Evolutionary conservation across 1,140 invertebrate genomes (phyloP).

Genomic region (Euwallacea similis): DNA sequence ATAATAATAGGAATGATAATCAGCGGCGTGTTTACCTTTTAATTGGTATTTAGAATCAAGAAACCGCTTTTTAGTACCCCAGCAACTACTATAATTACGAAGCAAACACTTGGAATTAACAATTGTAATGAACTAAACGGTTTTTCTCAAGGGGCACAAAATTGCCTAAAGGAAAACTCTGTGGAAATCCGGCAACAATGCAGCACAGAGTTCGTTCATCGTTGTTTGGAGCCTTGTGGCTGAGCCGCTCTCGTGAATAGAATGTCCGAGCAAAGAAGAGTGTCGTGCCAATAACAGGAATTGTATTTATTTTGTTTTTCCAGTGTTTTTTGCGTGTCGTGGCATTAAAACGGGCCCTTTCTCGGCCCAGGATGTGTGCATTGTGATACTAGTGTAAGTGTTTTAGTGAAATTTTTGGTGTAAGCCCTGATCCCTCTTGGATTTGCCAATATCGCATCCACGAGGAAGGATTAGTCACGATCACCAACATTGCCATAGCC

Average conservation of each 20-base stretch:
- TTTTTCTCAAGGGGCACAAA: background rate
- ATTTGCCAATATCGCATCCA: conserved; percentile 25
- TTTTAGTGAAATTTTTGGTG: conserved; percentile 26
- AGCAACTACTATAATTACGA: background rate
- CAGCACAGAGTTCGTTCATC: conserved; percentile 14
- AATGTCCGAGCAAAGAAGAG: conserved; percentile 34
- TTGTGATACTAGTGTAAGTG: conserved; percentile 36
- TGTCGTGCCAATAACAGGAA: conserved; percentile 31
- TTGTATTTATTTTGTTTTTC: conserved; percentile 29
- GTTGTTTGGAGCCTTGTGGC: conserved; percentile 37
- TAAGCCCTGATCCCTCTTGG: conserved; percentile 13
- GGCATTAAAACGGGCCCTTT: conserved; percentile 1
- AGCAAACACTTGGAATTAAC: background rate
- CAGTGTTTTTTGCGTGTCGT: conserved; percentile 32
- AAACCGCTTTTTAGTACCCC: background rate
- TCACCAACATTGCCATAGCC: conserved; percentile 6
- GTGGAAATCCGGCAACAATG: conserved; percentile 23
- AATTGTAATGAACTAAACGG: background rate
- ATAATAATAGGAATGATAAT: too few species aligned
- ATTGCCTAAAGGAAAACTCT: background rate
- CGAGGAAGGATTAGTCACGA: conserved; percentile 4
- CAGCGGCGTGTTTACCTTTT: background rate
- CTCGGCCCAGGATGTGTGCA: conserved; percentile 29
- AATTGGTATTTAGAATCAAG: background rate
- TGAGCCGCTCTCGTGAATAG: conserved; percentile 34